Evolutionary conservation across 1,140 invertebrate species (phyloP), one percentile per base, ranked within the genome.

Genomic region (Halictus rubicundus): DNA sequence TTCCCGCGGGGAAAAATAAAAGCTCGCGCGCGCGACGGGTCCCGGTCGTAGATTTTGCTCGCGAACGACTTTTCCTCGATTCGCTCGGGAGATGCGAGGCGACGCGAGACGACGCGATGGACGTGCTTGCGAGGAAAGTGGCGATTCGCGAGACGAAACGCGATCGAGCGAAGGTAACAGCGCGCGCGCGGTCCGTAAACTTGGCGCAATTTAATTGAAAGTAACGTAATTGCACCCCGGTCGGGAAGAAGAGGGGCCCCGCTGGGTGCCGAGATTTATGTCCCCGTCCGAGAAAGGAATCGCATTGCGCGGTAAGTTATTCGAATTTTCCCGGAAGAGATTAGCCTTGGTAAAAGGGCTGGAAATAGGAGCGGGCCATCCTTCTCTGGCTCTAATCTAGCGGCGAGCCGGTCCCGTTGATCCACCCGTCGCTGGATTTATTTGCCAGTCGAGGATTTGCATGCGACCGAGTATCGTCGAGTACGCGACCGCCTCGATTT

Each of bases 281-380:
- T 71, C 68, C 80, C 65, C 61, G 14, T 27, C 25, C 60, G 80
- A 42, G 54, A 54, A 23, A 42, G 42, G 4, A 12, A 66, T 82
- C 59, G 80, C 66, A 70, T 27, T 23, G 63, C 21, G 57, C 46
- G 54, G 32, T 66, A 16, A 42, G 76, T 82, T 82, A 77, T 61
- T 81, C 46, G 81, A 78, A 78, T 83, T 73, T 79, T 73, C 64
- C 54, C 65, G 59, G 37, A 69, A 78, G 52, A 74, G 70, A 74
- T 80, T 74, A 80, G 68, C 70, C 65, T 27, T 69, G 32, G 64
- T 14, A 52, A 64, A 83, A 68, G 72, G 68, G 68, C 64, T 68
- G 74, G 60, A 76, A 76, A 70, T 78, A 71, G 66, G 68, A 68
- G 39, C 63, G 65, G n/a, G 80, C 71, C 46, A 57, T 80, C 65